phyloP scores from a whole-genome alignment of 2,113 vertebrate genomes.

The Origma solitaria region DNA sequence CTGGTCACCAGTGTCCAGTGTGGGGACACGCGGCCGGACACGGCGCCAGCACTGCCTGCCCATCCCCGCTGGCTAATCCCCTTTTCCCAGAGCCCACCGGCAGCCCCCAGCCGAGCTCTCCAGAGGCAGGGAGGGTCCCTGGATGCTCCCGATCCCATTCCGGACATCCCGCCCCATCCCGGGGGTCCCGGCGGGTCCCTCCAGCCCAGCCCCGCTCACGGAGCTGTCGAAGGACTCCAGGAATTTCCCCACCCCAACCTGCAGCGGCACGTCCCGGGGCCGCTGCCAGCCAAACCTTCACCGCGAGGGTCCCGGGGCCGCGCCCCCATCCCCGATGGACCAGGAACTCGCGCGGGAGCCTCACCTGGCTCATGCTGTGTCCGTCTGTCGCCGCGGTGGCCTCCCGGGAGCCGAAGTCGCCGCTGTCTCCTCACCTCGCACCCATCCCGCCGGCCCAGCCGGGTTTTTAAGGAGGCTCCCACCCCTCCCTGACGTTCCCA shows the following conservation, averaged over 20 bases:
- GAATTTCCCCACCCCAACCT: neutral
- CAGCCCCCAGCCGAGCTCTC: rapidly evolving
- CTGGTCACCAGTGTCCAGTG: rapidly evolving
- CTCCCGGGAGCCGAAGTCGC: neutral
- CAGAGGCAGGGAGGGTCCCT: rapidly evolving
- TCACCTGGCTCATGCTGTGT: slow-evolving; percentile 3
- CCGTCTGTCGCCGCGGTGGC: neutral
- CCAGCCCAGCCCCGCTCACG: rapidly evolving
- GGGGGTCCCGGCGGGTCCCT: rapidly evolving
- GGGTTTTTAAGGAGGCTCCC: slow-evolving; percentile 34
- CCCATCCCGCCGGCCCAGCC: neutral
- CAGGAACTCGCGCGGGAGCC: neutral
- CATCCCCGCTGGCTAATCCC: rapidly evolving
- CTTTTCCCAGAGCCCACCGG: rapidly evolving
- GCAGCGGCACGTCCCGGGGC: rapidly evolving
- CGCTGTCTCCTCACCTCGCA: neutral
- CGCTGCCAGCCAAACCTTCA: rapidly evolving
- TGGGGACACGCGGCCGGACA: rapidly evolving
- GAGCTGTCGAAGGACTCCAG: neutral
- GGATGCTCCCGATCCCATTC: rapidly evolving
- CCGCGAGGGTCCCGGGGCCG: rapidly evolving
- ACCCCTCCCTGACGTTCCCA: slow-evolving; percentile 28
- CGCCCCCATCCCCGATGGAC: rapidly evolving
- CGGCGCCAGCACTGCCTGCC: rapidly evolving
- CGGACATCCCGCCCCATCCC: rapidly evolving